Evolutionary conservation across 2,797 vertebrate genomes (phyloP).

Genomic region (Betta splendens): DNA sequence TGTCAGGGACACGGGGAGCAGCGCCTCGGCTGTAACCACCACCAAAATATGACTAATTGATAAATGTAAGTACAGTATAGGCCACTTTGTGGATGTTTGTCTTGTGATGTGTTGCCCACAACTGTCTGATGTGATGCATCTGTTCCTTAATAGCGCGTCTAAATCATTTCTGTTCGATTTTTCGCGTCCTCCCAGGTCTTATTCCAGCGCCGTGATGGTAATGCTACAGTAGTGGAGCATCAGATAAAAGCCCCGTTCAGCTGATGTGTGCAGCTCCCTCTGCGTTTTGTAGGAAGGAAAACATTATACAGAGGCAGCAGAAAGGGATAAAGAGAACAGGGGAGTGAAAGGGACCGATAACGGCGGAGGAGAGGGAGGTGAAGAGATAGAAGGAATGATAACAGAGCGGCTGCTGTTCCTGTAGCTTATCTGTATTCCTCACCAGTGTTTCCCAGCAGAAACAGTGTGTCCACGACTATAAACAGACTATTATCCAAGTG

Average conservation of each 20-base stretch:
- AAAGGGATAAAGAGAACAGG: constrained; percentile 69
- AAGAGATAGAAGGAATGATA: constrained; percentile 55
- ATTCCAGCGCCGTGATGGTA: constrained; percentile 43
- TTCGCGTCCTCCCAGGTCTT: constrained; percentile 62
- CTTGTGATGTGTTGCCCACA: constrained; percentile 13
- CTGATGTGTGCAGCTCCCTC: constrained; percentile 68
- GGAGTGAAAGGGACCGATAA: constrained; percentile 69
- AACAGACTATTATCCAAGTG: constrained; percentile 81
- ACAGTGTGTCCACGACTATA: constrained; percentile 78
- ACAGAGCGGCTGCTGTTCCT: constrained; percentile 53
- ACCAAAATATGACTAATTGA: constrained; percentile 43
- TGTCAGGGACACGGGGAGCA: constrained; percentile 34
- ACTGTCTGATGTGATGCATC: constrained; percentile 17
- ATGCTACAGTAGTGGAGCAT: constrained; percentile 56
- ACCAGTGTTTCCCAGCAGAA: constrained; percentile 74
- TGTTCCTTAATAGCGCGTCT: constrained; percentile 40
- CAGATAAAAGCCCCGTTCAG: constrained; percentile 66
- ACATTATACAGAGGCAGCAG: constrained; percentile 56
- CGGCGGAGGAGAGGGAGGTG: constrained; percentile 42
- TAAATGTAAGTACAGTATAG: constrained; percentile 4
- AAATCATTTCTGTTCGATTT: constrained; percentile 58
- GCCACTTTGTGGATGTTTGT: not conserved
- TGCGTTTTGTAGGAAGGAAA: constrained; percentile 48
- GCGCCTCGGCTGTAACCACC: constrained; percentile 19
- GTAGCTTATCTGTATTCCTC: constrained; percentile 78